Conservation (phyloP, 1,140 invertebrate genomes). For the Augochlora pura region DNA sequence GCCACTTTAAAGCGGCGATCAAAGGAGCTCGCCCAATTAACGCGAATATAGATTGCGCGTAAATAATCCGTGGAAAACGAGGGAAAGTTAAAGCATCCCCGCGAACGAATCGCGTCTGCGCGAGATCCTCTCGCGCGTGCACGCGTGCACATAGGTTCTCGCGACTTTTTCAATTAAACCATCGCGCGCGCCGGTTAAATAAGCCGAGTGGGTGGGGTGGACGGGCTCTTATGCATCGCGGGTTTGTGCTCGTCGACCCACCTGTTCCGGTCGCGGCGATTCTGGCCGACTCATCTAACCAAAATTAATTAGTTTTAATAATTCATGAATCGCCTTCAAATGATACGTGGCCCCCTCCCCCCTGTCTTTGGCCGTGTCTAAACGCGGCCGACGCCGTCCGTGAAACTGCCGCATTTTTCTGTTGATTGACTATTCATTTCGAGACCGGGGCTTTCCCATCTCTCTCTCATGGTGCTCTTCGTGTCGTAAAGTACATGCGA, state of each 20-base stretch:
- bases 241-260: neutral
- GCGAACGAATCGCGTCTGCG: constrained; percentile 18
- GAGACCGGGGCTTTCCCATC: neutral
- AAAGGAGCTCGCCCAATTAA: neutral
- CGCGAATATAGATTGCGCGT: neutral
- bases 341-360: constrained; percentile 13
- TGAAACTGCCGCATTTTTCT: constrained; percentile 58
- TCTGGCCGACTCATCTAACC: constrained; percentile 60
- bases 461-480: neutral
- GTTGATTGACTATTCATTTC: constrained; percentile 66
- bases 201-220: constrained; percentile 37
- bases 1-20: neutral
- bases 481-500: constrained; percentile 27
- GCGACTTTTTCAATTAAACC: constrained; percentile 64
- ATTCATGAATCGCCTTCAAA: constrained; percentile 64
- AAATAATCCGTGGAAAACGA: constrained; percentile 15
- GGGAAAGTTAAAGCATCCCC: constrained; percentile 29
- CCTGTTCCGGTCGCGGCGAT: constrained; percentile 8
- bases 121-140: constrained; percentile 13
- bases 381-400: constrained; percentile 8
- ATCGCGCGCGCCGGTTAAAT: constrained; percentile 50
- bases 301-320: constrained; percentile 69
- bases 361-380: neutral
- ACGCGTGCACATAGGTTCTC: neutral
- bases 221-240: constrained; percentile 16